Evolutionary conservation across 2,113 vertebrate species (phyloP).

Genomic region (Rissa tridactyla): DNA sequence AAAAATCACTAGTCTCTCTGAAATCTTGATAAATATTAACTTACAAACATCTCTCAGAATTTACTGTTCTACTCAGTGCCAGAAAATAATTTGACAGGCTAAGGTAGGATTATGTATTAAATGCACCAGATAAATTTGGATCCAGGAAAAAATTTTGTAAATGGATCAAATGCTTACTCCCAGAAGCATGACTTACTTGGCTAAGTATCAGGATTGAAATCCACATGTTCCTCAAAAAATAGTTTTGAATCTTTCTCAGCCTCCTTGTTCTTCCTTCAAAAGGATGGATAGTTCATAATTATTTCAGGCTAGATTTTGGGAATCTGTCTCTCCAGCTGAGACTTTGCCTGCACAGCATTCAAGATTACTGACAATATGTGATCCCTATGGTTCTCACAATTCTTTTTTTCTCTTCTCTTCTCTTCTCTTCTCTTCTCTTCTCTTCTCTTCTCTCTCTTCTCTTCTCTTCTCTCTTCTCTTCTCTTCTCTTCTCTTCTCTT

Average conservation of each 20-base stretch:
- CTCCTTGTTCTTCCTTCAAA: background rate
- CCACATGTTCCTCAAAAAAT: background rate
- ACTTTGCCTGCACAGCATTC: background rate
- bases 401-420: accelerated
- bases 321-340: background rate
- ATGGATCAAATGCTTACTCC: conserved; percentile 27
- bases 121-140: background rate
- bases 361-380: background rate
- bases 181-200: background rate
- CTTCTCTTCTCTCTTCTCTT: no score
- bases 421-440: accelerated
- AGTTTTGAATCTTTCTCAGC: background rate
- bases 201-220: background rate
- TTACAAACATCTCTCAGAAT: background rate
- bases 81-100: background rate
- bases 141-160: conserved; percentile 24
- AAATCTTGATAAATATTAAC: background rate
- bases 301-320: background rate
- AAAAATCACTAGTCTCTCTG: background rate
- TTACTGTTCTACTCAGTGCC: background rate
- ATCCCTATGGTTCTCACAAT: accelerated
- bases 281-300: background rate
- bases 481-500: no score
- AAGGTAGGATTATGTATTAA: background rate
- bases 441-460: no score